These are phyloP conservation scores for Peromyscus melanophrys DNA, from an alignment of 2,797 vertebrate species.

Conservation along the genomic window DNA sequence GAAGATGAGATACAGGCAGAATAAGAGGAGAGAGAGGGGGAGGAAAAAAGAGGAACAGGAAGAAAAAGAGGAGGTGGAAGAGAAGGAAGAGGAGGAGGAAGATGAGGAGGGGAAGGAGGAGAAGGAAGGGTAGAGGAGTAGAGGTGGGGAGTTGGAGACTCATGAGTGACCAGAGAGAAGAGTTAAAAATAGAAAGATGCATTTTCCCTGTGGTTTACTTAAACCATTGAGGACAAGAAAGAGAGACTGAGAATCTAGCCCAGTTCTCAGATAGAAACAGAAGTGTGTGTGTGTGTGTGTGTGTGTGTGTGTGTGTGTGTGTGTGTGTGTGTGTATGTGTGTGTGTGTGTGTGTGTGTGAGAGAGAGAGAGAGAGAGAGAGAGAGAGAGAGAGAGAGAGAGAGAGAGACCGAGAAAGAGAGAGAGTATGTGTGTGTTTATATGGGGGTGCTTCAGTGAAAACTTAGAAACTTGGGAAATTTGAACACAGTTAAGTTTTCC, in stretches of 20 bases:
- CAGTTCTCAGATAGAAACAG: background rate
- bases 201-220: slow-evolving; percentile 7
- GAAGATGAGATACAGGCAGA: background rate
- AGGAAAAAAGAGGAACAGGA: background rate
- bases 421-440: background rate
- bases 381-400: too few species aligned
- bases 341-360: background rate
- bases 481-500: background rate
- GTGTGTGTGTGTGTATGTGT: too few species aligned
- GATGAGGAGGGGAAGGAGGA: background rate
- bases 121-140: background rate
- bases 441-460: background rate
- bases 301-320: background rate
- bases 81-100: background rate
- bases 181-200: background rate
- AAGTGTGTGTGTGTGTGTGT: background rate
- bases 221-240: background rate
- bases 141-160: background rate
- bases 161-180: background rate
- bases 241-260: background rate
- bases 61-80: background rate
- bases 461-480: background rate
- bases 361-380: too few species aligned
- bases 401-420: too few species aligned
- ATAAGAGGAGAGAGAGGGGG: background rate